Evolutionary conservation across 2,797 vertebrate genomes (phyloP).

Genomic region (Simalia tracyae): DNA sequence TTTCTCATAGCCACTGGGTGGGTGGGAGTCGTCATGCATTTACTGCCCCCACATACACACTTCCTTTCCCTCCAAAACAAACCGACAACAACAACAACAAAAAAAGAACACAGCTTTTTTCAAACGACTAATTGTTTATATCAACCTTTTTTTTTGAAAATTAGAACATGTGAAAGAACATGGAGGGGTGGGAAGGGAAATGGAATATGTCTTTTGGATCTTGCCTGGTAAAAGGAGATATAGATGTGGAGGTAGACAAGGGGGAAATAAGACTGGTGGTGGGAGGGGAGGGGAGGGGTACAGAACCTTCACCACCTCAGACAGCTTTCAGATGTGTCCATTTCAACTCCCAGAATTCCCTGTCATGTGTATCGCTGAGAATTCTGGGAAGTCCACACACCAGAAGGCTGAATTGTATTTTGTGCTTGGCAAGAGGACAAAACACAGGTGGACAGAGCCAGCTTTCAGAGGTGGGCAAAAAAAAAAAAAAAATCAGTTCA

Average conservation of each 20-base stretch:
- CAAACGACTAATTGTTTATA: conserved; percentile 46
- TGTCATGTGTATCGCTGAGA: not conserved
- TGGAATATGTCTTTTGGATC: not conserved
- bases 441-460: not conserved
- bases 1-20: conserved; percentile 83
- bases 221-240: not conserved
- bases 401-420: not conserved
- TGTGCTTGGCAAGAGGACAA: not conserved
- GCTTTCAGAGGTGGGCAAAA: not conserved
- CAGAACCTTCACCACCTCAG: not conserved
- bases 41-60: not conserved
- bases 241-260: not conserved
- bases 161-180: not conserved
- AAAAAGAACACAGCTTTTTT: conserved; percentile 36
- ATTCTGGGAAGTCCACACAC: not conserved
- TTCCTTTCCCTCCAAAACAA: conserved; percentile 2
- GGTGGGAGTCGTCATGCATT: no score
- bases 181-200: not conserved
- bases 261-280: not conserved
- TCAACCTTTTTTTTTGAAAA: conserved; percentile 49
- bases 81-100: not conserved
- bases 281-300: not conserved
- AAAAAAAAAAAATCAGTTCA: conserved; percentile 1
- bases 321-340: not conserved
- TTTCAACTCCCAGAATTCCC: not conserved